phyloP scores from a whole-genome alignment of 1,140 invertebrate genomes.

The Melitaea cinxia region DNA sequence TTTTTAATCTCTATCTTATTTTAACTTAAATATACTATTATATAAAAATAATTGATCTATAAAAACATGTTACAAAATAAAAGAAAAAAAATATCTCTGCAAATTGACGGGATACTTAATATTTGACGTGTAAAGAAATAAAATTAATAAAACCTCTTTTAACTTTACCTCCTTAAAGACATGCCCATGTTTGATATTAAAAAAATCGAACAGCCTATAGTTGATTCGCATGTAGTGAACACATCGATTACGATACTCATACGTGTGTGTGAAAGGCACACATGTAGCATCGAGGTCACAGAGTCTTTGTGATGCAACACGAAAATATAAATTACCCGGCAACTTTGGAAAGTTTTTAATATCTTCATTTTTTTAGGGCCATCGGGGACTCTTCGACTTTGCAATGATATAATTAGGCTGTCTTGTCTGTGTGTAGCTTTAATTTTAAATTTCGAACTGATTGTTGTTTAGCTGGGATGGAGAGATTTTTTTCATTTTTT shows the following conservation, averaged over 20 bases:
- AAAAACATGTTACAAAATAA: not conserved
- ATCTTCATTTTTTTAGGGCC: constrained; percentile 46
- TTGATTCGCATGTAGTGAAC: constrained; percentile 44
- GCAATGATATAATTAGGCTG: constrained; percentile 28
- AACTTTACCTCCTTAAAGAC: not conserved
- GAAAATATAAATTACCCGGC: constrained; percentile 53
- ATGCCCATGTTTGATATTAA: not conserved
- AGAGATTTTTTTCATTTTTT: not conserved
- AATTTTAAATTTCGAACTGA: constrained; percentile 2
- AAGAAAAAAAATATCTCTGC: not conserved
- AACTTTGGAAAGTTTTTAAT: constrained; percentile 57
- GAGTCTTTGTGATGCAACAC: constrained; percentile 64
- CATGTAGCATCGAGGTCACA: constrained; percentile 67
- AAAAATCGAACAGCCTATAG: constrained; percentile 52
- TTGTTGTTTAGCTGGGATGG: not conserved
- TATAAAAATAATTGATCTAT: not conserved
- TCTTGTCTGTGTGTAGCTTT: not conserved
- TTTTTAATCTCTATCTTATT: not conserved
- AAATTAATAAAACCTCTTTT: not conserved
- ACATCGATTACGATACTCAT: constrained; percentile 47
- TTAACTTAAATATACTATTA: not conserved
- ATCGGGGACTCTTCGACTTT: constrained; percentile 36
- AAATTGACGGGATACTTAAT: not conserved
- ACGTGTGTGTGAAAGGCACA: constrained; percentile 44
- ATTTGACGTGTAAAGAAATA: not conserved